Evolutionary conservation across 2,888 invertebrate genomes (phyloP), one percentile per base, ranked within the genome.

Genomic region (Eurytoma adleriae): DNA sequence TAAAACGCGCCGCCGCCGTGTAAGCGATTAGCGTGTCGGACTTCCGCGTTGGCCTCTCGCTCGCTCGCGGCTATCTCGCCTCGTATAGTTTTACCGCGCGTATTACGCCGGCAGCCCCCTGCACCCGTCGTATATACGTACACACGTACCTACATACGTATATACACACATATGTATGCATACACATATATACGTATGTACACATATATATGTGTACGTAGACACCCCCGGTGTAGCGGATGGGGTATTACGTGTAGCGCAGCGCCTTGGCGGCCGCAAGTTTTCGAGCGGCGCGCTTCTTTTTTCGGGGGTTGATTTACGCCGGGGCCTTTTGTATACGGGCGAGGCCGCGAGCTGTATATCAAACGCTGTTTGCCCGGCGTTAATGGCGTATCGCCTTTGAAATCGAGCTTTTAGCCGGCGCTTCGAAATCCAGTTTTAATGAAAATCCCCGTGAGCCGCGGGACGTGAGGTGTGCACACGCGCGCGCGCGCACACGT

Each of bases 21-120:
- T 83, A 83, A 86, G 84, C 86, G 87, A 84, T 84, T 84, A 84
- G 84, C 83, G 79, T 81, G 82, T 81, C 76, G 73, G 83, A 84
- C 84, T 84, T 84, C 84, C 84, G 83, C 83, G 82, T 24, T 84
- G 83, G 80, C 83, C 82, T 75, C 81, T 77, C 80, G 71, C 77
- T 52, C 62, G 69, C 79, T 69, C 78, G 78, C 78, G 69, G 78
- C 83, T 68, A 72, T 80, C 40, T 40, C 30, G 72, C 76, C 66
- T 76, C 78, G 75, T 81, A 77, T 80, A 82, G 75, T 79, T 81
- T 80, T 76, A 73, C 80, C 70, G 64, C 79, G 82, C 81, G 78
- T 77, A 79, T 79, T 79, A 79, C 79, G 79, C 80, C 64, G 75
- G 61, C 54, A 68, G 82, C 76, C 67, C 76, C 56, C 48, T 62